A percentile compares a stretch with the other conserved stretches of the same genome.
phyloP scores from a whole-genome alignment of 2,113 vertebrate species.

The Gorilla gorilla region DNA sequence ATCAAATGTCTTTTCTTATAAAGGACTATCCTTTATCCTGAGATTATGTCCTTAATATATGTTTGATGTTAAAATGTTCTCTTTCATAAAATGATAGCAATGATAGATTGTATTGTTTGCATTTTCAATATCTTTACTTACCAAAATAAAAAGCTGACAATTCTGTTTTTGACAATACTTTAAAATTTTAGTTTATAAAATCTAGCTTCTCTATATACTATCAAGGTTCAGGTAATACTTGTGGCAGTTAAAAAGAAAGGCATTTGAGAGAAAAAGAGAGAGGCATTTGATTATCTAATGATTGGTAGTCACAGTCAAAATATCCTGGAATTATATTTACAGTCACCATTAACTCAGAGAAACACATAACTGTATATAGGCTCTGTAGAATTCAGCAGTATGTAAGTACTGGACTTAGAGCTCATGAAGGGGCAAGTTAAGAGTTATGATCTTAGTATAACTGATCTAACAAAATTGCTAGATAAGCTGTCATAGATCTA shows the following conservation, averaged over 20 bases:
- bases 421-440: not conserved
- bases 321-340: not conserved
- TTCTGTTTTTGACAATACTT: slow-evolving; percentile 11
- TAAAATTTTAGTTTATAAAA: slow-evolving; percentile 33
- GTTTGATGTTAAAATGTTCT: slow-evolving; percentile 50
- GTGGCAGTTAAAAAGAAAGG: slow-evolving; percentile 23
- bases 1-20: slow-evolving; percentile 39
- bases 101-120: slow-evolving; percentile 14
- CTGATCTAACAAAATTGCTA: slow-evolving; percentile 18
- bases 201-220: slow-evolving; percentile 14
- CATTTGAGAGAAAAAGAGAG: not conserved
- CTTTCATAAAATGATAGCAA: slow-evolving; percentile 39
- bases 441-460: not conserved
- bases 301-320: slow-evolving; percentile 7
- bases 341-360: slow-evolving; percentile 3
- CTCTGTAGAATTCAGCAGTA: slow-evolving; percentile 2
- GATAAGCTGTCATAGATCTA: not conserved
- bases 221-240: slow-evolving; percentile 10
- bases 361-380: not conserved
- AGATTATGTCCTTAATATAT: slow-evolving; percentile 50
- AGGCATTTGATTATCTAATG: slow-evolving; percentile 29
- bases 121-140: slow-evolving; percentile 29
- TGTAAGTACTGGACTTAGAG: not conserved
- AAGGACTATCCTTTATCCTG: slow-evolving; percentile 22
- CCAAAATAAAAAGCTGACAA: slow-evolving; percentile 35